Conservation (phyloP, 2,797 vertebrate species). For the Botia kubotai region DNA sequence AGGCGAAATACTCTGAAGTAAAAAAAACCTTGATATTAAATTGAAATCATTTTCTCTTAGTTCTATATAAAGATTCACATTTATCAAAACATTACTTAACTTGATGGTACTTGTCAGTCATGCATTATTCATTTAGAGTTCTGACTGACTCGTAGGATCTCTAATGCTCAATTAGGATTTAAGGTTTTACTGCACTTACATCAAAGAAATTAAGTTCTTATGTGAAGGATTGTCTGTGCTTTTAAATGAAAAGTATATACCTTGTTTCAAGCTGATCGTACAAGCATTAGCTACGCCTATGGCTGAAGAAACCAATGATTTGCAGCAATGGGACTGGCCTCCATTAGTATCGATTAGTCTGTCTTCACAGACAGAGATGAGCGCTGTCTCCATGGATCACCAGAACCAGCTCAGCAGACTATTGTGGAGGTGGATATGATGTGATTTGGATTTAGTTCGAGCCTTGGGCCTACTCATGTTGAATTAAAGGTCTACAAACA, state of each 20-base stretch:
- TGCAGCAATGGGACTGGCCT: conserved; percentile 1
- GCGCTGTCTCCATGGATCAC: conserved; percentile 18
- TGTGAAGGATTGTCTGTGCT: conserved; percentile 22
- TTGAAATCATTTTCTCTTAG: conserved; percentile 16
- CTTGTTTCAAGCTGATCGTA: conserved; percentile 24
- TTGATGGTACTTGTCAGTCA: conserved; percentile 54
- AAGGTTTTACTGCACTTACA: conserved; percentile 51
- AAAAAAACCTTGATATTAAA: background rate
- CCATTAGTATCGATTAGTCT: conserved; percentile 42
- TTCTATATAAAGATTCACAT: conserved; percentile 42
- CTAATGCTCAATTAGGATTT: conserved; percentile 50
- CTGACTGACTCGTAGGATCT: conserved; percentile 45
- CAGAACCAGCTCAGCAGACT: conserved; percentile 44
- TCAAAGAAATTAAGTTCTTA: conserved; percentile 41
- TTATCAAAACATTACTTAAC: conserved; percentile 55
- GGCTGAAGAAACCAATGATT: conserved; percentile 29
- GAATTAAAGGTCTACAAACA: conserved; percentile 52
- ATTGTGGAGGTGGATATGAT: conserved; percentile 45
- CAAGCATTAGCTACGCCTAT: conserved; percentile 18
- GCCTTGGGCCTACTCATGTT: conserved; percentile 39
- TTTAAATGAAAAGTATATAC: conserved; percentile 39
- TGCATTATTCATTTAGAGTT: conserved; percentile 55
- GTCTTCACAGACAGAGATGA: conserved; percentile 42
- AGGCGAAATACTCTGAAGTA: background rate
- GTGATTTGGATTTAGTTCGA: conserved; percentile 52